Conservation (phyloP, 1,140 invertebrate genomes). For the Drosophila takahashii region DNA sequence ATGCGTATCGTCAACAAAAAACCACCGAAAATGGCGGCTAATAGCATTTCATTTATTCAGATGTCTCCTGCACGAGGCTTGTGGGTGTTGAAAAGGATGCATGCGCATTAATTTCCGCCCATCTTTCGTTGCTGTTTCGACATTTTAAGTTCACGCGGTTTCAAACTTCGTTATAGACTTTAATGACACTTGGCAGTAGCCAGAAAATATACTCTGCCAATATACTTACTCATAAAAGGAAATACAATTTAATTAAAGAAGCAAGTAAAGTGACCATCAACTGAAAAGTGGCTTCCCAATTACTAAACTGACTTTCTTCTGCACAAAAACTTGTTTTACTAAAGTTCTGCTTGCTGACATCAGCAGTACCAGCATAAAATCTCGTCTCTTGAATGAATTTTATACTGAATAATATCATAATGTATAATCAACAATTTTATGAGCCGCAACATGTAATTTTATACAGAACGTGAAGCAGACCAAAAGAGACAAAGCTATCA, state of each 20-base stretch:
- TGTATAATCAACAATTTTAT: background rate
- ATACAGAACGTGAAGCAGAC: background rate
- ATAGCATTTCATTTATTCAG: constrained; percentile 72
- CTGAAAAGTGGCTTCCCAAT: too few species aligned
- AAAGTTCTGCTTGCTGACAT: too few species aligned
- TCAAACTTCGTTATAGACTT: constrained; percentile 60
- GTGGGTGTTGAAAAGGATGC: constrained; percentile 14
- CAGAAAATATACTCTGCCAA: background rate
- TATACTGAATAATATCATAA: too few species aligned
- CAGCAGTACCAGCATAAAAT: too few species aligned
- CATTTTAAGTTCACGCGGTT: constrained; percentile 29
- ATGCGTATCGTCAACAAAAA: constrained; percentile 39
- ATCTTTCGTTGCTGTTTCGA: constrained; percentile 3
- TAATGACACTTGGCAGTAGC: constrained; percentile 25
- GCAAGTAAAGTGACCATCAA: too few species aligned
- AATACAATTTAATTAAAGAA: background rate
- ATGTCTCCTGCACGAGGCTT: constrained; percentile 22
- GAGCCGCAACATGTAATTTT: background rate
- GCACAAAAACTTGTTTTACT: too few species aligned
- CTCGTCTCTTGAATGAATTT: too few species aligned
- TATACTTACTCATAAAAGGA: background rate
- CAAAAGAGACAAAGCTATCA: background rate
- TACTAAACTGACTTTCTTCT: too few species aligned
- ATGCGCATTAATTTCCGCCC: constrained; percentile 56
- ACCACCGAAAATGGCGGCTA: constrained; percentile 57